These are phyloP conservation scores for Sitobion miscanthi DNA, from an alignment of 1,140 invertebrate genomes.

Conservation along the genomic window DNA sequence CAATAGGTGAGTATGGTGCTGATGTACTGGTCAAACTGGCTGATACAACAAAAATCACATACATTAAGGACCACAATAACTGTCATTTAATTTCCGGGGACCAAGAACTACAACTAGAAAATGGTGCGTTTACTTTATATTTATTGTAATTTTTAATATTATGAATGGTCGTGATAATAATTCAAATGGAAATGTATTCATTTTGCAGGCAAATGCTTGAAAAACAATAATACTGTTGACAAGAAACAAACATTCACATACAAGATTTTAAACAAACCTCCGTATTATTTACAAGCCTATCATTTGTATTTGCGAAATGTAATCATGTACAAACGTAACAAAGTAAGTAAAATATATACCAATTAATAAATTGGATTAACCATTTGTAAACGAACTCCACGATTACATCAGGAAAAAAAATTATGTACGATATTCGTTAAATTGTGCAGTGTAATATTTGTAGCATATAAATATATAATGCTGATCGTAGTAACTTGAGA, in stretches of 20 bases:
- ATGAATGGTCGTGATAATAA: neutral
- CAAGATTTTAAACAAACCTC: slow-evolving; percentile 6
- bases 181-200: neutral
- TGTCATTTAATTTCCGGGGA: neutral
- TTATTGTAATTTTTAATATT: neutral
- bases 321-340: slow-evolving; percentile 58
- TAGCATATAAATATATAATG: neutral
- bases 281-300: slow-evolving; percentile 58
- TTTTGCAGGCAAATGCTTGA: neutral
- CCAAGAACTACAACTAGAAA: neutral
- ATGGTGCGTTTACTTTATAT: neutral
- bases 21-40: slow-evolving; percentile 60
- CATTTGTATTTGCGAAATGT: slow-evolving; percentile 59
- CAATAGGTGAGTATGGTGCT: slow-evolving; percentile 74
- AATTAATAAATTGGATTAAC: neutral
- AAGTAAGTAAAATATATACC: slow-evolving; percentile 52
- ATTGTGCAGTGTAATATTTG: neutral
- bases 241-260: neutral
- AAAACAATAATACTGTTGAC: neutral
- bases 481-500: neutral
- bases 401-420: neutral
- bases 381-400: neutral
- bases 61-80: neutral
- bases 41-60: neutral
- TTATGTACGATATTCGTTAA: neutral